These are phyloP conservation scores for Strongylocentrotus purpuratus DNA, from an alignment of 35 echinoderm and acorn worm species.

Conservation along the genomic window DNA sequence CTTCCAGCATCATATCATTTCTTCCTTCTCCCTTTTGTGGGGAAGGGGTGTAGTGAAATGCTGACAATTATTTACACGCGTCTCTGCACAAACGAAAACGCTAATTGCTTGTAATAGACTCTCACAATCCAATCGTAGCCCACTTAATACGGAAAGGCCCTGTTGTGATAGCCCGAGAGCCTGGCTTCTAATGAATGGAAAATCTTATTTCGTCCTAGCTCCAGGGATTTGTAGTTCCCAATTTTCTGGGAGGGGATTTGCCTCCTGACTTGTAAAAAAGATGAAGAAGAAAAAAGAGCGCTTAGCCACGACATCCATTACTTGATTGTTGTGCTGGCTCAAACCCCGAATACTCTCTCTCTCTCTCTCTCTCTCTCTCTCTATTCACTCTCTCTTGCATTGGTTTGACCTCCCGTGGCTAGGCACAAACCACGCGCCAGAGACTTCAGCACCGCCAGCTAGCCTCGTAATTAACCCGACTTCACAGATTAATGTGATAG, in stretches of 20 bases:
- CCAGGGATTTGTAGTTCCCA: constrained; percentile 45
- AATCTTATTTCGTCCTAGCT: constrained; percentile 52
- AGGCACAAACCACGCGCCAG: constrained; percentile 5
- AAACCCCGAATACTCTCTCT: background rate
- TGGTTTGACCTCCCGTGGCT: constrained; percentile 46
- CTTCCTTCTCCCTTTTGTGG: background rate
- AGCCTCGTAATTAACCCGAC: constrained; percentile 47
- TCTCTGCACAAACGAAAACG: constrained; percentile 20
- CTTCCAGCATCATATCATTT: background rate
- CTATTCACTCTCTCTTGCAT: background rate
- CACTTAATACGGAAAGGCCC: constrained; percentile 42
- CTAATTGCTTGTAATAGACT: constrained; percentile 54
- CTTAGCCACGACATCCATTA: constrained; percentile 32
- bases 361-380: background rate
- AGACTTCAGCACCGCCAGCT: constrained; percentile 29
- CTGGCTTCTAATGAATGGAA: constrained; percentile 45
- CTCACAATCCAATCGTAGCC: constrained; percentile 42
- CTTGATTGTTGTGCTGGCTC: constrained; percentile 38
- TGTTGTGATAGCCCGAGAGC: constrained; percentile 47
- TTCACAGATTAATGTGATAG: constrained; percentile 45
- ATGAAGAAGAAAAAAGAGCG: background rate
- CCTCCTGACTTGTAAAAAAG: constrained; percentile 39
- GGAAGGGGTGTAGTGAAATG: constrained; percentile 32
- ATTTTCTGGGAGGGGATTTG: constrained; percentile 49
- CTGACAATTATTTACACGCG: constrained; percentile 39